phyloP scores from a whole-genome alignment of 2,888 invertebrate species.

The Zonitis immaculata region DNA sequence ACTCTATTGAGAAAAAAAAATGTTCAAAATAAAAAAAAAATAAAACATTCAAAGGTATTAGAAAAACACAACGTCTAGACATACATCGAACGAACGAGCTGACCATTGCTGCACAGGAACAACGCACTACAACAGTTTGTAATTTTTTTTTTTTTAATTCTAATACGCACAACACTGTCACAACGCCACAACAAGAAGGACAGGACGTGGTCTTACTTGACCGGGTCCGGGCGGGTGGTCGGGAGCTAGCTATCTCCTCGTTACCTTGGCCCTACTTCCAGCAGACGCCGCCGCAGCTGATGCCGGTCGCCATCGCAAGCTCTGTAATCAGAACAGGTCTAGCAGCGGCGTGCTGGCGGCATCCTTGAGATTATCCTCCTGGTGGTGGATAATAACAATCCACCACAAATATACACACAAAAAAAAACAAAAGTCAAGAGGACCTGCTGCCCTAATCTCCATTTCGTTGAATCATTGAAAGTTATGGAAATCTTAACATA shows the following conservation, averaged over 20 bases:
- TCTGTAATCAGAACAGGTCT: conserved; percentile 60
- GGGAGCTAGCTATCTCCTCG: conserved; percentile 59
- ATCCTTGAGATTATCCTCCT: conserved; percentile 10
- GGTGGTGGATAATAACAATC: background rate
- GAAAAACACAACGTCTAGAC: conserved; percentile 47
- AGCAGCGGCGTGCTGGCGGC: conserved; percentile 50
- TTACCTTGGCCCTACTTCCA: conserved; percentile 61
- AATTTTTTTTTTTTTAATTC: conserved; percentile 23
- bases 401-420: background rate
- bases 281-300: conserved; percentile 56
- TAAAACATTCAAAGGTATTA: conserved; percentile 19
- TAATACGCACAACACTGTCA: conserved; percentile 49
- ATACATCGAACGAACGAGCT: conserved; percentile 50
- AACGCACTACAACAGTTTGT: conserved; percentile 46
- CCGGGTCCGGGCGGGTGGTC: conserved; percentile 44
- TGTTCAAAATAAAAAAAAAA: background rate
- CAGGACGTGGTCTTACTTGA: conserved; percentile 50
- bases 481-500: background rate
- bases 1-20: conserved; percentile 20
- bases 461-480: no score
- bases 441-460: conserved; percentile 15
- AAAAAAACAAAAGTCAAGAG: conserved; percentile 1
- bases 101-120: conserved; percentile 47
- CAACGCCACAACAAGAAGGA: conserved; percentile 51
- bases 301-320: conserved; percentile 49